A percentile compares a stretch with the other conserved stretches of the same genome.
Evolutionary conservation across 1,140 invertebrate species (phyloP).

Genomic region (Drosophila nigrodunni): DNA sequence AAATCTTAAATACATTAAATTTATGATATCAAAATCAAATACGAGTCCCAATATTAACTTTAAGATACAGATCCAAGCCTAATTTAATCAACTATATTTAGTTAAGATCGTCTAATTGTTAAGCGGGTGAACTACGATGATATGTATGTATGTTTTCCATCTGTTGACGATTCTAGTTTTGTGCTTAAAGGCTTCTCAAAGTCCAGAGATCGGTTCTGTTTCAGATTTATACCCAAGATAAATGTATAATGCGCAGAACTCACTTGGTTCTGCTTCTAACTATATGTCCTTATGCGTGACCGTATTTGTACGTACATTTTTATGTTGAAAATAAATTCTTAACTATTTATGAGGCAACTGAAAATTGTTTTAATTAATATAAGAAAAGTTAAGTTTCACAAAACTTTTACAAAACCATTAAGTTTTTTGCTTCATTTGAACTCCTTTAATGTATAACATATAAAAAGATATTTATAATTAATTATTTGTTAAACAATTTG

Average conservation of each 20-base stretch:
- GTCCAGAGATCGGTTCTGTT: slow-evolving; percentile 28
- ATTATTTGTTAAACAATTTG: slow-evolving; percentile 57
- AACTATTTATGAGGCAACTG: slow-evolving; percentile 43
- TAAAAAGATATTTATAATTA: slow-evolving; percentile 6
- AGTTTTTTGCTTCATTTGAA: background rate
- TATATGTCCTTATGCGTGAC: slow-evolving; percentile 35
- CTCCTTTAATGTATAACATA: background rate
- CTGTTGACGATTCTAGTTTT: slow-evolving; percentile 24
- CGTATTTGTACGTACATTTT: slow-evolving; percentile 48
- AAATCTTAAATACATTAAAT: slow-evolving; percentile 52
- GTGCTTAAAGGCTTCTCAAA: slow-evolving; percentile 29
- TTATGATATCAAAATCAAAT: slow-evolving; percentile 35
- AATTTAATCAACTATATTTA: slow-evolving; percentile 30
- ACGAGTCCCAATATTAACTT: slow-evolving; percentile 28
- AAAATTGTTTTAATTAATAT: background rate
- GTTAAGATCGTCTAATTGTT: slow-evolving; percentile 31
- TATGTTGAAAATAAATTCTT: slow-evolving; percentile 54
- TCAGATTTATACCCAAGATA: slow-evolving; percentile 29
- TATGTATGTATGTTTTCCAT: slow-evolving; percentile 31
- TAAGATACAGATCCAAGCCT: slow-evolving; percentile 37
- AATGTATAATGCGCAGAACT: slow-evolving; percentile 18
- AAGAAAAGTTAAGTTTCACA: no score
- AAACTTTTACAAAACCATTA: background rate
- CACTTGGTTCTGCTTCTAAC: slow-evolving; percentile 34
- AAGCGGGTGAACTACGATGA: slow-evolving; percentile 26